Conservation (phyloP, 2,797 vertebrate species). For the Pseudotriccus pelzelni region DNA sequence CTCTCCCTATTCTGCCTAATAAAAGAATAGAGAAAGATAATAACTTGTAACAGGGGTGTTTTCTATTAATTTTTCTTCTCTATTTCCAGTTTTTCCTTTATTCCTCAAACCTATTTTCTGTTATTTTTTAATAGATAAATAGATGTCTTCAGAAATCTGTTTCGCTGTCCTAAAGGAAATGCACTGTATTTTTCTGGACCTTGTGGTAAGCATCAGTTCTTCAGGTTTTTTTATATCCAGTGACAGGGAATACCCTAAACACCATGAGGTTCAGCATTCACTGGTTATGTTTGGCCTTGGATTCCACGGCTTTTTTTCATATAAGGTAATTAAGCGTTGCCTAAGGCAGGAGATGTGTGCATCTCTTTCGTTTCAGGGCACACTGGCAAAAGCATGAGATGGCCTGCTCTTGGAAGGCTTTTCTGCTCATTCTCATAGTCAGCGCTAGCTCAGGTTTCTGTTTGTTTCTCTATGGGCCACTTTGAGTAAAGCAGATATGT, state of each 20-base stretch:
- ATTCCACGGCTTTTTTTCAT: neutral
- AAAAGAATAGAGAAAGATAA: neutral
- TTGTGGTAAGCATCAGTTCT: neutral
- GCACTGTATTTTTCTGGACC: neutral
- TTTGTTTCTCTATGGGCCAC: slow-evolving; percentile 45
- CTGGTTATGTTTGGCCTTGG: neutral
- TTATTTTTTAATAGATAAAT: neutral
- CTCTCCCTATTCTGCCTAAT: neutral
- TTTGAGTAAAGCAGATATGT: slow-evolving; percentile 30
- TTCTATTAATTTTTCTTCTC: neutral
- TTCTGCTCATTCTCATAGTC: slow-evolving; percentile 36
- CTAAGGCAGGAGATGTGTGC: neutral
- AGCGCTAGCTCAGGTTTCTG: slow-evolving; percentile 42
- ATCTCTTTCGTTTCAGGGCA: neutral
- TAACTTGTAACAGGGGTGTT: neutral
- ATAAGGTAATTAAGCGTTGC: neutral
- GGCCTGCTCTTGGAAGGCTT: neutral
- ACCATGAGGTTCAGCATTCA: neutral
- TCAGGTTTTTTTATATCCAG: neutral
- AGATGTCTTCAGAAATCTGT: neutral
- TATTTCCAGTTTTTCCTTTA: neutral
- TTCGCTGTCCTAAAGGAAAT: neutral
- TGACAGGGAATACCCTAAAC: neutral
- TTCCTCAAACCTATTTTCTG: fast-evolving
- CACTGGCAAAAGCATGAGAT: neutral